A percentile compares a stretch with the other conserved stretches of the same genome.
Evolutionary conservation across 2,888 invertebrate species (phyloP).

Genomic region (Fissipunctia ypsillon): DNA sequence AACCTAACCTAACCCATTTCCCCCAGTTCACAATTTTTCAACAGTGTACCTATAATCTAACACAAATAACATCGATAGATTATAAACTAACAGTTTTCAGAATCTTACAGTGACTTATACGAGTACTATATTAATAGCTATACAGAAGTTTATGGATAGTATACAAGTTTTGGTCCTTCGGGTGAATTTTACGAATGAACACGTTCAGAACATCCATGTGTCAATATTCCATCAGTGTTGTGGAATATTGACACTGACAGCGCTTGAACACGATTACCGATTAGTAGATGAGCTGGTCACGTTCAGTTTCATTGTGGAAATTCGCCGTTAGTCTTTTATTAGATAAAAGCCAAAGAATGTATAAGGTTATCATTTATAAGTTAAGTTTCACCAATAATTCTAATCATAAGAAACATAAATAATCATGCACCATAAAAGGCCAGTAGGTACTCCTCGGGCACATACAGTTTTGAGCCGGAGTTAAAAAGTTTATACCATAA

Average conservation of each 20-base stretch:
- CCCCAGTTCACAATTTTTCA: no score
- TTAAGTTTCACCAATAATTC: background rate
- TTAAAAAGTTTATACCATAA: slow-evolving; percentile 7
- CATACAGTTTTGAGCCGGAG: background rate
- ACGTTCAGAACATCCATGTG: background rate
- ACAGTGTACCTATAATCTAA: no score
- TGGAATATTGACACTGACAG: background rate
- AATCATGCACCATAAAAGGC: background rate
- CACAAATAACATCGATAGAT: no score
- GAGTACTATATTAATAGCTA: no score
- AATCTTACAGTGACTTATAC: no score
- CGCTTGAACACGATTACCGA: background rate
- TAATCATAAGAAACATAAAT: background rate
- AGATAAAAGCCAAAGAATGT: no score
- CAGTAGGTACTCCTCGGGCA: background rate
- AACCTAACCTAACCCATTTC: no score
- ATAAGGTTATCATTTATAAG: background rate
- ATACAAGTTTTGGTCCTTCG: no score
- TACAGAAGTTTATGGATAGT: no score
- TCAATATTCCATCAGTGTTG: background rate
- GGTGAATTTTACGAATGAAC: background rate
- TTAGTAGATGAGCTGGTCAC: background rate
- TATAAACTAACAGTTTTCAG: no score
- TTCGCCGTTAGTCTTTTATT: background rate
- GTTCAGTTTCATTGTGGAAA: background rate